phyloP scores from a whole-genome alignment of 2,113 vertebrate species.

The Rattus rattus region DNA sequence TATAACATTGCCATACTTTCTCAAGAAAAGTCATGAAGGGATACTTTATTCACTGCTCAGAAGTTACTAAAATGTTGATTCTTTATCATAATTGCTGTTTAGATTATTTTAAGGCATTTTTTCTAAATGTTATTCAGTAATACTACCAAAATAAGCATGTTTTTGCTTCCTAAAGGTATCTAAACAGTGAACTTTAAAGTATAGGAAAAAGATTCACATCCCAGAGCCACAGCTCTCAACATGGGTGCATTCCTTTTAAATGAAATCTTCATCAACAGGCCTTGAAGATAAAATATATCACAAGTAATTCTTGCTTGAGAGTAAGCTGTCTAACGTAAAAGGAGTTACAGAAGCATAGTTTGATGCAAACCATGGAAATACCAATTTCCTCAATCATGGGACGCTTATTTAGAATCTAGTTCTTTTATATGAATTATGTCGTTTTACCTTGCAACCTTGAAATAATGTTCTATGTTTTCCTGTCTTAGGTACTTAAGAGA shows the following conservation, averaged over 20 bases:
- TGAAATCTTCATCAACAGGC: not conserved
- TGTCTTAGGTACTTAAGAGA: not conserved
- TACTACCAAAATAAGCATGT: constrained; percentile 8
- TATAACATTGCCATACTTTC: not conserved
- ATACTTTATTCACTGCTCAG: not conserved
- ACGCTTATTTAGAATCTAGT: not conserved
- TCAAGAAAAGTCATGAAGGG: not conserved
- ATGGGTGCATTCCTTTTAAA: not conserved
- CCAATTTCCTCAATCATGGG: not conserved
- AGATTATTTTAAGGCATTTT: constrained; percentile 38
- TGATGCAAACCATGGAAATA: not conserved
- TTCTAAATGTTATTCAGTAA: constrained; percentile 2
- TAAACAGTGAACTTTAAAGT: not conserved
- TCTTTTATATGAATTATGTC: not conserved
- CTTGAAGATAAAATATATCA: not conserved
- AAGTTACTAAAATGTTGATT: constrained; percentile 36
- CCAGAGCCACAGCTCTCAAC: not conserved
- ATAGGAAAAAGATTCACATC: not conserved
- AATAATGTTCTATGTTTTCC: not conserved
- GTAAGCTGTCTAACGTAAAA: not conserved
- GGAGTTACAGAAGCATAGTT: not conserved
- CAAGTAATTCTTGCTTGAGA: not conserved
- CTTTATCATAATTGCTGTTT: constrained; percentile 27
- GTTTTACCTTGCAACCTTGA: not conserved
- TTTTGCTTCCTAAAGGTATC: constrained; percentile 10